Evolutionary conservation across 2,888 invertebrate species (phyloP).

Genomic region (Cepaea hortensis): DNA sequence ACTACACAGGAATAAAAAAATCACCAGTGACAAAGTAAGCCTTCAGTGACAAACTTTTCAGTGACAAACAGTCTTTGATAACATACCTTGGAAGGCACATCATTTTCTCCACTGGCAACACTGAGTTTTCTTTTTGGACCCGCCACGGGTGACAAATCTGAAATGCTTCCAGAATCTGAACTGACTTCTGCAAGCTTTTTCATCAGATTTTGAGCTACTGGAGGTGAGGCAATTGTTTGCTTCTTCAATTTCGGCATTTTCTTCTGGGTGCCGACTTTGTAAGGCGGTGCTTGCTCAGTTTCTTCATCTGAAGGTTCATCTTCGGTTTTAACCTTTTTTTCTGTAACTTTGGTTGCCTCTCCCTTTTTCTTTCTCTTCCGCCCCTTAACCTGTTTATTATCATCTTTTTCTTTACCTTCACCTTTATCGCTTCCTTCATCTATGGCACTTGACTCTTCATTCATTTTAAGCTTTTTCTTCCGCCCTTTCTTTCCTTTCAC

Average conservation of each 20-base stretch:
- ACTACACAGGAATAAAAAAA: too few species aligned
- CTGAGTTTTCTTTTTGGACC: slow-evolving; percentile 26
- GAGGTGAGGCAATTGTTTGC: neutral
- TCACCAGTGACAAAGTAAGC: neutral
- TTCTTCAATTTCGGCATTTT: neutral
- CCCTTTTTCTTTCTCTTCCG: slow-evolving; percentile 20
- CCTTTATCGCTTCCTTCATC: slow-evolving; percentile 12
- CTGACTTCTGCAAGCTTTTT: slow-evolving; percentile 18
- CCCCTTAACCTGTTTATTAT: neutral
- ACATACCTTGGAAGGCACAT: slow-evolving; percentile 26
- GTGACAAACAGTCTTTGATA: neutral
- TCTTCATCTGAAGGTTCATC: slow-evolving; percentile 36
- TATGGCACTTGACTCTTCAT: neutral
- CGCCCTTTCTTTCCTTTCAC: neutral
- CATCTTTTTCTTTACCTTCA: neutral
- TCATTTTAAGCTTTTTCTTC: neutral
- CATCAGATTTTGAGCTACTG: slow-evolving; percentile 35
- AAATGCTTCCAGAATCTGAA: neutral
- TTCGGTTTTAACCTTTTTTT: neutral
- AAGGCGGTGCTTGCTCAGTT: slow-evolving; percentile 20
- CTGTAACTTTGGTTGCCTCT: neutral
- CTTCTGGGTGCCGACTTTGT: slow-evolving; percentile 26
- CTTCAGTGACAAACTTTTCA: neutral
- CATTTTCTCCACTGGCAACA: neutral
- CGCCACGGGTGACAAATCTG: neutral